Evolutionary conservation across 2,888 invertebrate genomes (phyloP), one percentile per base, ranked within the genome.

Genomic region (Sarcophaga caerulescens): DNA sequence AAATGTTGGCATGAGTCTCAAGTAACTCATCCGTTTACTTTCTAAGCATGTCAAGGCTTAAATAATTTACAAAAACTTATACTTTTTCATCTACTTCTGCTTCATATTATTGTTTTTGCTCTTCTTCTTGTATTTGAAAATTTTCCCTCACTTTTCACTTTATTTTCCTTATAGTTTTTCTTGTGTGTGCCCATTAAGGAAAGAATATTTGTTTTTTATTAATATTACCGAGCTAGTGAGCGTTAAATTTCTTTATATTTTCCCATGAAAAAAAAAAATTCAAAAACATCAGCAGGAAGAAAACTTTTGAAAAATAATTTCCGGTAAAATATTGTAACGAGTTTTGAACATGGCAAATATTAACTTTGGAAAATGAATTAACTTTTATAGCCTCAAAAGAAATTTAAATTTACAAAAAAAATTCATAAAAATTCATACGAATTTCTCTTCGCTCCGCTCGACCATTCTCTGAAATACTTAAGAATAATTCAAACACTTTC

Each of bases 301-400:
- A 73, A 73, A 62, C 52, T 73, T 82, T 74, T 78, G 57, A n/a
- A 62, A 63, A 74, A 66, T 47, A 83, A 63, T 83, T 68, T 83
- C 73, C 82, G 66, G 66, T 35, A 23, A 78, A 44, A 83, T 75
- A 47, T 21, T 66, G 35, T 35, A 69, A 74, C 66, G 75, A 69
- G 21, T 59, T 70, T n/a, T 35, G 17, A 69, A 69, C 19, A 76
- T 66, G 70, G 70, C 52, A 47, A 73, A 62, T 71, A 44, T 44
- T 23, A 76, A 78, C n/a, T 45, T 78, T 23, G 4, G 70, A 70
- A 81, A 81, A 75, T 70, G 63, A 70, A 70, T 81, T 76, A 69
- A 81, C 81, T 81, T 81, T 81, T 81, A 75, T 81, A 44, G 74
- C 75, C 70, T 63, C 57, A 70, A 45, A 70, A 78, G 52, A 74